Base-by-base conservation (phyloP, 1,140 invertebrate species). In the Pogonus chalceus region DNA sequence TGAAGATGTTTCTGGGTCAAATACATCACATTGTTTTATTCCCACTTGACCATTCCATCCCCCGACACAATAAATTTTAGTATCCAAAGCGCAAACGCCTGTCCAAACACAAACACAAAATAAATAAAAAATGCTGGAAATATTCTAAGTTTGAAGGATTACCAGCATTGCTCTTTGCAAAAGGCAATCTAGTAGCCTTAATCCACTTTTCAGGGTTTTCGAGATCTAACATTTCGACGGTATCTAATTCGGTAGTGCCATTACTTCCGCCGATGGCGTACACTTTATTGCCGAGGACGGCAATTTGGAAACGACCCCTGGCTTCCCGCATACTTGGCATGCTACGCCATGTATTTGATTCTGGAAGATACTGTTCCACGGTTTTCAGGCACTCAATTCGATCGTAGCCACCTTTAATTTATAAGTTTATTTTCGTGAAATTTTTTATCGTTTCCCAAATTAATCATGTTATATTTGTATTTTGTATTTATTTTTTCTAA, bases 251-350 rank as follows among this genome's bases (percentile, higher is more conserved):
- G 20, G 78, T 79, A 1, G 77, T 76, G 12, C 89, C 89, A 70
- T 90, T 87, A 52, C 83, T 84, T 4, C 90, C 90, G 14, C 87
- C 87, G 52, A 88, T 75, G 12, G 85, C 88, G 69, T 85, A 92
- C 1, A 90, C 76, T 53, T 77, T 76, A 50, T 77, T 78, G 47
- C 79, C 69, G 0, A 88, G 66, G 35, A 84, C 79, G 9, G 82
- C 80, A 37, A 85, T 79, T 61, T 85, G 82, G 67, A 90, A 88
- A 2, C 89, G 74, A 9, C 86, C 89, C 50, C 89, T 69, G 24
- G 80, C 78, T 62, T 79, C 75, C 23, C 71, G 75, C 88, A 92
- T 90, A 18, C 78, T 69, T 0, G 82, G 74, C 57, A 88, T 64
- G 2, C 69, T 62, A 22, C 72, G 69, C 88, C 89, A 92, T 23